These are phyloP conservation scores for Campaea margaritaria DNA, from an alignment of 2,888 invertebrate species.

Conservation along the genomic window DNA sequence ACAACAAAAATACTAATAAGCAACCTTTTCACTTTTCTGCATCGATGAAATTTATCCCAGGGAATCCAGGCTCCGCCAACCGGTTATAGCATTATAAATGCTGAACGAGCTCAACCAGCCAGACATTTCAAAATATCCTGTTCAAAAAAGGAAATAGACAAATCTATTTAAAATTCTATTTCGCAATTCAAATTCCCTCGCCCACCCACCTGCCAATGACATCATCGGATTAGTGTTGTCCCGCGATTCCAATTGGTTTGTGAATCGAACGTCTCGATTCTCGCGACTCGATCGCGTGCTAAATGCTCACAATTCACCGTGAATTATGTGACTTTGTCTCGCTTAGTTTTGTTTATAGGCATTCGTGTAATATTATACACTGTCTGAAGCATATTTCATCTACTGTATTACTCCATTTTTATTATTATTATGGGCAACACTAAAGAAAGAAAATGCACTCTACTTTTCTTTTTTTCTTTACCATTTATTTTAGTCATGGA, in stretches of 20 bases:
- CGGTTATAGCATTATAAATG: slow-evolving; percentile 12
- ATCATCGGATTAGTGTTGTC: slow-evolving; percentile 63
- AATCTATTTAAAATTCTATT: slow-evolving; percentile 45
- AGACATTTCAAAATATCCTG: slow-evolving; percentile 36
- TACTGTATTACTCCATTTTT: slow-evolving; percentile 45
- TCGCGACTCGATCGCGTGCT: slow-evolving; percentile 71
- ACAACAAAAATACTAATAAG: not conserved
- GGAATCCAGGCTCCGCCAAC: slow-evolving; percentile 1
- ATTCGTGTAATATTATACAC: slow-evolving; percentile 64
- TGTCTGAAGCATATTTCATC: slow-evolving; percentile 58
- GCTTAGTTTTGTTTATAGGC: slow-evolving; percentile 75
- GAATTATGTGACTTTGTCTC: slow-evolving; percentile 76
- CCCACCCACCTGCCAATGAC: slow-evolving; percentile 58
- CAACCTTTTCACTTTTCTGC: not conserved
- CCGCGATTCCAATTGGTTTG: slow-evolving; percentile 53
- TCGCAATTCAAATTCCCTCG: slow-evolving; percentile 51
- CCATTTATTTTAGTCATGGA: slow-evolving; percentile 7
- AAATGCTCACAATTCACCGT: slow-evolving; percentile 74
- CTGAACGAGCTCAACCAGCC: slow-evolving; percentile 1
- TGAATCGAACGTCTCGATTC: slow-evolving; percentile 60
- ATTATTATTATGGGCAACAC: slow-evolving; percentile 43
- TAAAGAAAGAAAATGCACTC: slow-evolving; percentile 26
- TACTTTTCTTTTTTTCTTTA: slow-evolving; percentile 16
- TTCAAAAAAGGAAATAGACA: slow-evolving; percentile 46
- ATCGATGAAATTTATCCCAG: slow-evolving; percentile 3